Evolutionary conservation across 2,888 invertebrate species (phyloP).

Genomic region (Laothoe populi): DNA sequence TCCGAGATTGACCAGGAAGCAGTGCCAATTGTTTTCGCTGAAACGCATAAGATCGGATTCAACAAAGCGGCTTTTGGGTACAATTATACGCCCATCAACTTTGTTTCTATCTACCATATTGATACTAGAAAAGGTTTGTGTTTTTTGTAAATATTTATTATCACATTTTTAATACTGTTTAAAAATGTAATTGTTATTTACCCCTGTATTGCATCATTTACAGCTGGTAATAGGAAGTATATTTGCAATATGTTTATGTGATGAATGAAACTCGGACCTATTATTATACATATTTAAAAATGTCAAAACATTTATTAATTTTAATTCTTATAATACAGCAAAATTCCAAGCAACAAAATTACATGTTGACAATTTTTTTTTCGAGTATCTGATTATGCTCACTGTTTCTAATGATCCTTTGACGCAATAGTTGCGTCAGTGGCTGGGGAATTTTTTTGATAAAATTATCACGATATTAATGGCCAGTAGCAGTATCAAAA

Average conservation of each 20-base stretch:
- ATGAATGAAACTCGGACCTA: not conserved
- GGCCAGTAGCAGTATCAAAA: slow-evolving; percentile 4
- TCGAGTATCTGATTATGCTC: slow-evolving; percentile 33
- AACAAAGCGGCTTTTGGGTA: slow-evolving; percentile 81
- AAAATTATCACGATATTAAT: slow-evolving; percentile 23
- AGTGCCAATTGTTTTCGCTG: slow-evolving; percentile 85
- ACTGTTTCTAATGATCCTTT: slow-evolving; percentile 31
- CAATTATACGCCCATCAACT: slow-evolving; percentile 85
- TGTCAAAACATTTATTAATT: not conserved
- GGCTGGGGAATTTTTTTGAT: slow-evolving; percentile 17
- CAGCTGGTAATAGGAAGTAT: no score
- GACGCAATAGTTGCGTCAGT: slow-evolving; percentile 33
- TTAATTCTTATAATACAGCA: not conserved
- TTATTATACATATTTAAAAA: not conserved
- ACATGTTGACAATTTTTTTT: slow-evolving; percentile 33
- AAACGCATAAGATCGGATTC: slow-evolving; percentile 76
- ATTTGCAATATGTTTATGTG: no score
- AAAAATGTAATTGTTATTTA: not conserved
- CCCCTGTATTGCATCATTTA: not conserved
- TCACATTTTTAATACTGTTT: not conserved
- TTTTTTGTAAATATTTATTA: slow-evolving; percentile 3
- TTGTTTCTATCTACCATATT: slow-evolving; percentile 86
- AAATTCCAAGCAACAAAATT: not conserved
- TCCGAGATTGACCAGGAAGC: slow-evolving; percentile 87
- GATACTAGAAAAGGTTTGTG: slow-evolving; percentile 88